These are phyloP conservation scores for Hozukius guyotensis DNA, from an alignment of 2,797 vertebrate genomes.

Conservation along the genomic window DNA sequence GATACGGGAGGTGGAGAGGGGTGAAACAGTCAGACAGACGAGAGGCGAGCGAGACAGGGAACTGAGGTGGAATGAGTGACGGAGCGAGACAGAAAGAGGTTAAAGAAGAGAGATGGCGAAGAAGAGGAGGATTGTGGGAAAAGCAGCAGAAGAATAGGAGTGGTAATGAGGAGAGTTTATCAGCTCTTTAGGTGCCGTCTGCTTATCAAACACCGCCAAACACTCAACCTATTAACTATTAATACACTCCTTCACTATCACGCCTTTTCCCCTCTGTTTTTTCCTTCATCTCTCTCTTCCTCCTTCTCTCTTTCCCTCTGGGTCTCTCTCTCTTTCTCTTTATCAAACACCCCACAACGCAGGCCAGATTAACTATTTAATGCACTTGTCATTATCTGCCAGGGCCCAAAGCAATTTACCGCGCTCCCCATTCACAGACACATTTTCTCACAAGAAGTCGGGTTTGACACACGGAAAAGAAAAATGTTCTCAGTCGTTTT, in stretches of 20 bases:
- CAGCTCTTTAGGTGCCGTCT: conserved; percentile 76
- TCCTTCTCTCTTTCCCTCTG: conserved; percentile 23
- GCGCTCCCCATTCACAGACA: conserved; percentile 48
- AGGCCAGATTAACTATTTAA: conserved; percentile 81
- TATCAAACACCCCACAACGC: conserved; percentile 74
- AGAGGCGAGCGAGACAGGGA: conserved; percentile 17
- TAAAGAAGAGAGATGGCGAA: conserved; percentile 22
- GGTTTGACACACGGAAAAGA: conserved; percentile 54
- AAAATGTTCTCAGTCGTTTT: conserved; percentile 52
- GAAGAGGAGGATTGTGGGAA: conserved; percentile 74
- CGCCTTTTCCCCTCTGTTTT: conserved; percentile 41
- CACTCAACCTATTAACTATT: conserved; percentile 77
- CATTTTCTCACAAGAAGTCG: conserved; percentile 72
- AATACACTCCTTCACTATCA: conserved; percentile 72
- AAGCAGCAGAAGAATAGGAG: conserved; percentile 63
- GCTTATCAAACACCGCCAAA: conserved; percentile 77
- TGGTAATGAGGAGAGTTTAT: conserved; percentile 79
- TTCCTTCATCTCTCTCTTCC: conserved; percentile 44
- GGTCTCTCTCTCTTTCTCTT: conserved; percentile 57
- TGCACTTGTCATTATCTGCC: conserved; percentile 77
- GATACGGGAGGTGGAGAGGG: conserved; percentile 22
- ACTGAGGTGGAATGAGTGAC: conserved; percentile 34
- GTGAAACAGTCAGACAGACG: conserved; percentile 14
- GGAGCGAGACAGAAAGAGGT: conserved; percentile 57
- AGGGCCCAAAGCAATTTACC: conserved; percentile 73